phyloP scores from a whole-genome alignment of 2,797 vertebrate species.

The Micropoecilia bifurca region DNA sequence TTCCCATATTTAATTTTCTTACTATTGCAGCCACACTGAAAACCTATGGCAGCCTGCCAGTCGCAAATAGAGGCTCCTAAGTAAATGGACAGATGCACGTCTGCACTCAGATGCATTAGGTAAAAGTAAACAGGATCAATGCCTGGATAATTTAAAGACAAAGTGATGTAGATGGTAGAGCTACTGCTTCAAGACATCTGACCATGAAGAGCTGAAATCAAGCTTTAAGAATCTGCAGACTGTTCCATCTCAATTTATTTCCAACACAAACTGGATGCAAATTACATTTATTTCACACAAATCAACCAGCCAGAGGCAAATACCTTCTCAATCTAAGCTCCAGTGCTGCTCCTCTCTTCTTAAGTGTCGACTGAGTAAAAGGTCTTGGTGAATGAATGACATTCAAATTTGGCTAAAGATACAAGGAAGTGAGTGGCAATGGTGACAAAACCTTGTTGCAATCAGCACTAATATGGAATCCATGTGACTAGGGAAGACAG shows the following conservation, averaged over 20 bases:
- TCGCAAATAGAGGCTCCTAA: background rate
- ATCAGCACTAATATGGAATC: slow-evolving; percentile 14
- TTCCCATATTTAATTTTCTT: background rate
- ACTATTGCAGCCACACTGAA: background rate
- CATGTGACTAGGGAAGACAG: slow-evolving; percentile 48
- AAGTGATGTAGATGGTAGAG: background rate
- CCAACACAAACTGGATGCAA: slow-evolving; percentile 45
- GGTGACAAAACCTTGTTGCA: slow-evolving; percentile 22
- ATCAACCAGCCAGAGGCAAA: slow-evolving; percentile 9
- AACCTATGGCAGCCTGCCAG: background rate
- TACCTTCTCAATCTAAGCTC: slow-evolving; percentile 30
- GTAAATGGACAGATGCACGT: background rate
- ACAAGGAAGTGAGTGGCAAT: slow-evolving; percentile 32
- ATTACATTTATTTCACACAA: slow-evolving; percentile 37
- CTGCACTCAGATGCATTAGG: background rate
- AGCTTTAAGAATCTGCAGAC: background rate
- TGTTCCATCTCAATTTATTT: slow-evolving; percentile 11
- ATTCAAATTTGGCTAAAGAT: slow-evolving; percentile 20
- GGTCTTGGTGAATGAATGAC: slow-evolving; percentile 29
- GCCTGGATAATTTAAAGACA: background rate
- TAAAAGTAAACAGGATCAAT: background rate
- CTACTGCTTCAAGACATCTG: background rate
- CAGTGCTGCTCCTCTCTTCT: slow-evolving; percentile 19
- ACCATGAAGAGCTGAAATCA: background rate
- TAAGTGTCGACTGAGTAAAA: slow-evolving; percentile 24